Conservation (phyloP, 2,797 vertebrate genomes). For the Spea hammondii region DNA sequence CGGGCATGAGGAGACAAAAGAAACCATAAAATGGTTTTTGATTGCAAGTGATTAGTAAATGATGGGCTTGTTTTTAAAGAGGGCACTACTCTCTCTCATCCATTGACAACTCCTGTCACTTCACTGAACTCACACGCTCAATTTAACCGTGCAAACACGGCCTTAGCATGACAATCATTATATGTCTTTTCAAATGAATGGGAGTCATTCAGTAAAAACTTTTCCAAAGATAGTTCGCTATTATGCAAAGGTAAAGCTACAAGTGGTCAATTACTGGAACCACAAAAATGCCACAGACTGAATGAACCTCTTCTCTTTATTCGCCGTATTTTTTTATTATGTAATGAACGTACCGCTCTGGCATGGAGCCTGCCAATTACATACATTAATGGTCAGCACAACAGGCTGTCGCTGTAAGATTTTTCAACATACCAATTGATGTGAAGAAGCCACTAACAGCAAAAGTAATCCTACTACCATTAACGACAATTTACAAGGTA, state of each 20-base stretch:
- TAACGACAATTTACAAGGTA: no score
- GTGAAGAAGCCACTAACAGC: no score
- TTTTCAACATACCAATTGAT: background rate
- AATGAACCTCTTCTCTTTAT: conserved; percentile 6
- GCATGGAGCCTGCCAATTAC: conserved; percentile 1
- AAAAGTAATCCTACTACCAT: no score
- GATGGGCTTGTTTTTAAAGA: background rate
- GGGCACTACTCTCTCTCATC: background rate
- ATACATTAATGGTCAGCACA: background rate
- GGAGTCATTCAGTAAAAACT: conserved; percentile 14
- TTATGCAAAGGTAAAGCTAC: conserved; percentile 29
- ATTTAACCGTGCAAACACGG: conserved; percentile 17
- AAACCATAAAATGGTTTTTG: no score
- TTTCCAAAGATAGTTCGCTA: conserved; percentile 1
- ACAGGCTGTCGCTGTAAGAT: background rate
- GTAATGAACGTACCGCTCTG: conserved; percentile 7
- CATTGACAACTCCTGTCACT: background rate
- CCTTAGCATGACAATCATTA: conserved; percentile 15
- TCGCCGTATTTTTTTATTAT: conserved; percentile 14
- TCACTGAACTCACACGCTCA: conserved; percentile 14
- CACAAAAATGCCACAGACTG: conserved; percentile 13
- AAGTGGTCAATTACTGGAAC: conserved; percentile 33
- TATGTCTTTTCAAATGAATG: conserved; percentile 5
- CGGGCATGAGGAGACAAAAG: no score
- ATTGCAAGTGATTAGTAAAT: background rate